phyloP scores from a whole-genome alignment of 2,888 invertebrate species.

The Noctua janthina region DNA sequence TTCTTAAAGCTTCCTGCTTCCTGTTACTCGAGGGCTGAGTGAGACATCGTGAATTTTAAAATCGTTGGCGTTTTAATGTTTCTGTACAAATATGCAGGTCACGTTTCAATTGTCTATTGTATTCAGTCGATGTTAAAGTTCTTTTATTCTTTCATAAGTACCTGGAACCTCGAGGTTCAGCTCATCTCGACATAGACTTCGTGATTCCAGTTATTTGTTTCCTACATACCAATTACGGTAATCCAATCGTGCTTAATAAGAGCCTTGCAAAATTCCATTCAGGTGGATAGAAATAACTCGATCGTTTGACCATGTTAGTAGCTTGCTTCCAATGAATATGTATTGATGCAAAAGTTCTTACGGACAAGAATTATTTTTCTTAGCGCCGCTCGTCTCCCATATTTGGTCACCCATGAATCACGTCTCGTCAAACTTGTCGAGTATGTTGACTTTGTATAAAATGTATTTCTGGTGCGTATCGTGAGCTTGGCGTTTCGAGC shows the following conservation, averaged over 20 bases:
- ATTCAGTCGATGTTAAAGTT: slow-evolving; percentile 48
- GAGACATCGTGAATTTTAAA: slow-evolving; percentile 64
- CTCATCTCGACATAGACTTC: slow-evolving; percentile 53
- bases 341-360: slow-evolving; percentile 72
- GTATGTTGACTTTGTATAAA: slow-evolving; percentile 63
- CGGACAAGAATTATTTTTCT: slow-evolving; percentile 76
- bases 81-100: slow-evolving; percentile 65
- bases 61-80: slow-evolving; percentile 52
- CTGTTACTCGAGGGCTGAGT: slow-evolving; percentile 63
- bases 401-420: slow-evolving; percentile 80
- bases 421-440: slow-evolving; percentile 72
- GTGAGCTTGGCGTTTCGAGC: slow-evolving; percentile 43
- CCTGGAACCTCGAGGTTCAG: slow-evolving; percentile 40
- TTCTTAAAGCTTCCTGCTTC: slow-evolving; percentile 73
- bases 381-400: slow-evolving; percentile 73
- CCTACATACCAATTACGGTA: slow-evolving; percentile 79
- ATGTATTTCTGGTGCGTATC: slow-evolving; percentile 53
- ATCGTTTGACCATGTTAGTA: slow-evolving; percentile 79
- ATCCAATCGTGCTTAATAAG: slow-evolving; percentile 72
- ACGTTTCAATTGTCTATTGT: slow-evolving; percentile 68
- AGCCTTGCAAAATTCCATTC: slow-evolving; percentile 77
- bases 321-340: slow-evolving; percentile 78
- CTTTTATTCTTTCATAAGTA: slow-evolving; percentile 34
- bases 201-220: slow-evolving; percentile 73
- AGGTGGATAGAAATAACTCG: slow-evolving; percentile 75